Conservation (phyloP, 2,113 vertebrate species). For the Menidia beryllina region DNA sequence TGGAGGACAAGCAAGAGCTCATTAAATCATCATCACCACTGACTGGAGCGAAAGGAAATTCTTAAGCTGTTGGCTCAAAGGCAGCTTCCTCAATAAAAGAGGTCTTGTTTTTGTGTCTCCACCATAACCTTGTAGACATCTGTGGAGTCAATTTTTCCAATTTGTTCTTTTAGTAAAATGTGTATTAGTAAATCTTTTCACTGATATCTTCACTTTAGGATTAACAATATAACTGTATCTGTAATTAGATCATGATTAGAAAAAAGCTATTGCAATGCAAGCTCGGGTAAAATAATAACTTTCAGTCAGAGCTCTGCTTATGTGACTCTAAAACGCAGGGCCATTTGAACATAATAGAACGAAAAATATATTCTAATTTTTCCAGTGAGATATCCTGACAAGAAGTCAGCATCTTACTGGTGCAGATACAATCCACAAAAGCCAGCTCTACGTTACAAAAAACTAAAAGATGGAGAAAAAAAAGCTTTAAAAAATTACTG, state of each 20-base stretch:
- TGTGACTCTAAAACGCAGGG: too few species aligned
- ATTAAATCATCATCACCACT: constrained; percentile 37
- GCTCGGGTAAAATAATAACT: too few species aligned
- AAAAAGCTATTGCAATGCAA: neutral
- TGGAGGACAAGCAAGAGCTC: constrained; percentile 28
- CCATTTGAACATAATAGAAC: too few species aligned
- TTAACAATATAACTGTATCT: neutral
- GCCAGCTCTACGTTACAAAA: too few species aligned
- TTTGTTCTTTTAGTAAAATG: neutral
- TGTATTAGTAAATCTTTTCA: neutral
- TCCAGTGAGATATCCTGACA: too few species aligned
- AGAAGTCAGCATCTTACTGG: too few species aligned
- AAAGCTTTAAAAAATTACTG: too few species aligned
- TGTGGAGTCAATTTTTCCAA: neutral
- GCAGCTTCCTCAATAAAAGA: neutral
- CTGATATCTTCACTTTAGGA: neutral
- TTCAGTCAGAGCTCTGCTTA: too few species aligned
- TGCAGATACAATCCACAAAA: too few species aligned
- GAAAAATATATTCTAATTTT: too few species aligned
- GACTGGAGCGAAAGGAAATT: constrained; percentile 17
- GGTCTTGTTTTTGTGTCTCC: constrained; percentile 19
- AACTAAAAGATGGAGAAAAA: too few species aligned
- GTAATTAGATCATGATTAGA: too few species aligned
- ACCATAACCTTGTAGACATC: neutral
- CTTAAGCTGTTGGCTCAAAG: constrained; percentile 8